A percentile compares a stretch with the other conserved stretches of the same genome.
phyloP scores from a whole-genome alignment of 2,888 invertebrate genomes.

The Ischnus inquisitorius region DNA sequence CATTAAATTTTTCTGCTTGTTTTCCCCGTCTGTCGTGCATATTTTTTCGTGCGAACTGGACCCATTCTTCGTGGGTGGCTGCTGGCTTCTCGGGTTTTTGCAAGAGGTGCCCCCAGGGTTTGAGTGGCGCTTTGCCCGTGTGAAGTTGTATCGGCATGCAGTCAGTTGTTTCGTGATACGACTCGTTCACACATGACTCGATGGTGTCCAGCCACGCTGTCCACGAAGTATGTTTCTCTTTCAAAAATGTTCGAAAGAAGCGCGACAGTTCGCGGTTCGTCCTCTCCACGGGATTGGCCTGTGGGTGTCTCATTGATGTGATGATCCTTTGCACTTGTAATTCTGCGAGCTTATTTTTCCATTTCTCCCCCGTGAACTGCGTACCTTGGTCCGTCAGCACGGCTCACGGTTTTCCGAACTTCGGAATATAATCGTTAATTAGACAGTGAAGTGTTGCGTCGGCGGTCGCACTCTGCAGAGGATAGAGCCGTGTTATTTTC shows the following conservation, averaged over 20 bases:
- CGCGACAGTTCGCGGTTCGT: too few species aligned
- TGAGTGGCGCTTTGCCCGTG: not conserved
- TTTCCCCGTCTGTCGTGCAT: not conserved
- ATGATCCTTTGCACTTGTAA: not conserved
- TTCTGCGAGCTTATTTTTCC: not conserved
- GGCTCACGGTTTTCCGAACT: too few species aligned
- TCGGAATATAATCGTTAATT: too few species aligned
- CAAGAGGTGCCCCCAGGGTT: not conserved
- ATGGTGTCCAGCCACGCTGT: too few species aligned
- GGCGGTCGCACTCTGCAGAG: too few species aligned
- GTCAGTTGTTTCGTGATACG: not conserved
- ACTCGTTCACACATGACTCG: not conserved
- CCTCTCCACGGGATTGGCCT: too few species aligned
- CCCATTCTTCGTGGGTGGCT: not conserved
- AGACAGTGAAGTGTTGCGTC: too few species aligned
- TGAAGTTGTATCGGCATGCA: not conserved
- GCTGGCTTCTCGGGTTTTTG: not conserved
- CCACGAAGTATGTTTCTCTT: too few species aligned
- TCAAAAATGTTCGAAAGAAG: too few species aligned
- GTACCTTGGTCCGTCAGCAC: conserved; percentile 24
- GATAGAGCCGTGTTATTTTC: too few species aligned
- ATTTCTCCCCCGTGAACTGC: conserved; percentile 6
- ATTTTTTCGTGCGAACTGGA: not conserved
- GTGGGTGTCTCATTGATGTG: too few species aligned
- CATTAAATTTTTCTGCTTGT: not conserved